These are phyloP conservation scores for Neomicropteryx cornuta DNA, from an alignment of 1,140 invertebrate species.

Conservation along the genomic window DNA sequence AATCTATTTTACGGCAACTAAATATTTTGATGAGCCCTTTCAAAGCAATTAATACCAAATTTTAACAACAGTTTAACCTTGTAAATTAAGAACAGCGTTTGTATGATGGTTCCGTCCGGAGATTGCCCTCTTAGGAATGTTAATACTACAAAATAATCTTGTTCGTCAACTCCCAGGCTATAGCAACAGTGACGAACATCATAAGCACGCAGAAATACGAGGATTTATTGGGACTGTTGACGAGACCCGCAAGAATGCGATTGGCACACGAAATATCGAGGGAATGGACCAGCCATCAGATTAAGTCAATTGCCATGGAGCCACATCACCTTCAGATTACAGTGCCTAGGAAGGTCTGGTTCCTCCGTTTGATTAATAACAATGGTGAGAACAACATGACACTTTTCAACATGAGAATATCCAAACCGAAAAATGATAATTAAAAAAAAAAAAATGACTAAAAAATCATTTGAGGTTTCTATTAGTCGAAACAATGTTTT, in stretches of 20 bases:
- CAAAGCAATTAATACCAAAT: neutral
- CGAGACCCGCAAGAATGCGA: constrained; percentile 27
- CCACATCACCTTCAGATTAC: constrained; percentile 30
- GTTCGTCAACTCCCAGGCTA: constrained; percentile 19
- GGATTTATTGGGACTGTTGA: constrained; percentile 29
- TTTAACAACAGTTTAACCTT: neutral
- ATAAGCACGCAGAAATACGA: constrained; percentile 25
- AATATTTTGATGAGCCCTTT: constrained; percentile 1
- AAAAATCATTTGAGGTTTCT: too few species aligned
- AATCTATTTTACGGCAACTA: constrained; percentile 4
- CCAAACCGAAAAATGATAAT: too few species aligned
- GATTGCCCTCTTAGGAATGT: neutral
- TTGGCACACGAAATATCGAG: constrained; percentile 27
- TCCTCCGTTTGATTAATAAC: constrained; percentile 27
- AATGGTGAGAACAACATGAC: too few species aligned
- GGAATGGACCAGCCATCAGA: constrained; percentile 27
- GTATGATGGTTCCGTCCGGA: neutral
- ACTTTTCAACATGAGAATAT: too few species aligned
- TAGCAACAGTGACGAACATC: constrained; percentile 27
- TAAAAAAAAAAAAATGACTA: too few species aligned
- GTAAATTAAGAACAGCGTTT: too few species aligned
- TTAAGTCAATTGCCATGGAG: constrained; percentile 22
- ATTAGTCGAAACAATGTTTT: too few species aligned
- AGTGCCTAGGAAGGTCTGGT: constrained; percentile 30
- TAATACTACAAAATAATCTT: neutral